Evolutionary conservation across 2,888 invertebrate genomes (phyloP), one percentile per base, ranked within the genome.

Genomic region (Nasonia oneida): DNA sequence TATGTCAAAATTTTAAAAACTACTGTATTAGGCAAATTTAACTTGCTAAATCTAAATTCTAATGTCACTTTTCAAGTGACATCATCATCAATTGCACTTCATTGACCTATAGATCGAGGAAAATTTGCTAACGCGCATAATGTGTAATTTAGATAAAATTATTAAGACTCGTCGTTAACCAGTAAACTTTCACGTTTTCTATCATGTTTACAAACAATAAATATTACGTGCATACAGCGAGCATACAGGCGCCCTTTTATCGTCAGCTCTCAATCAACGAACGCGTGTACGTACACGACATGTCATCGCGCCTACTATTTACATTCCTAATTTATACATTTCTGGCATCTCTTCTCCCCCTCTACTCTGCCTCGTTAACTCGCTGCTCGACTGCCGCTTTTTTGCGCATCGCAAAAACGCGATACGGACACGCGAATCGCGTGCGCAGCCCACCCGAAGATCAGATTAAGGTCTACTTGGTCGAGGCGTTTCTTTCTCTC

Each of bases 271-370:
- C 64, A 42, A 23, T 18, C 33, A 57, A 8, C 12, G n/a, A 37
- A 57, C 33, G 57, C n/a, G 39, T 42, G 42, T 23, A 29, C 37
- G 42, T 39, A 39, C 64, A 23, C 57, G 64, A 42, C 37, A 23
- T 50, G 53, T 80, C 73, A 33, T 23, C 33, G 39, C 39, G 57
- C 18, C 33, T 73, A 23, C 37, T 53, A 71, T 37, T 15, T 71
- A 67, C 39, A 14, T 64, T 80, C 84, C 87, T 89, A 90, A 90
- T 90, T 89, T 89, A 90, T 89, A 89, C 89, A 87, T 89, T 88
- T 87, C 83, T 86, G 61, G 83, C 81, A 80, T 81, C 79, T 77
- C 74, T 81, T 71, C 15, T 76, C 10, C 12, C 64, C 29, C 12
- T 42, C 6, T 42, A 47, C n/a, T 37, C 23, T 47, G 1, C 33